Conservation (phyloP, 2,888 invertebrate genomes). For the Mylabris sibirica region DNA sequence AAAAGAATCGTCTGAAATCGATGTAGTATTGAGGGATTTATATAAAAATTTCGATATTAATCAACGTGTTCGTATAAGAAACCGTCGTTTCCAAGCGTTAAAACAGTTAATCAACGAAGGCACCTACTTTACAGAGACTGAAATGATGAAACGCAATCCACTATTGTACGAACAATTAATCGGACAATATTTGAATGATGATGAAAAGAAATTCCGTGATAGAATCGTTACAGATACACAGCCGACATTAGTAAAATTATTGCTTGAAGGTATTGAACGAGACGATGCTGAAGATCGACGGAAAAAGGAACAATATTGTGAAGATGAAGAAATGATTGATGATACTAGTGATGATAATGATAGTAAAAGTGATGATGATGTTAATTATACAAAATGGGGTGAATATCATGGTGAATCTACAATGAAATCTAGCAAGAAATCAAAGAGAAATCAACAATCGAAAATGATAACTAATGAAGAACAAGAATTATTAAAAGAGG, state of each 20-base stretch:
- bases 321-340: conserved; percentile 63
- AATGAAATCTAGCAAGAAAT: conserved; percentile 30
- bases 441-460: conserved; percentile 34
- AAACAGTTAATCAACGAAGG: conserved; percentile 73
- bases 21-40: conserved; percentile 71
- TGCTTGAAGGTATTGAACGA: conserved; percentile 82
- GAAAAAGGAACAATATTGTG: conserved; percentile 69
- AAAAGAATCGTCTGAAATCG: conserved; percentile 66
- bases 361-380: conserved; percentile 41
- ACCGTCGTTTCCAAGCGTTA: conserved; percentile 84
- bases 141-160: conserved; percentile 94
- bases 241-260: conserved; percentile 75
- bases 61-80: conserved; percentile 68
- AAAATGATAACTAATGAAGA: conserved; percentile 66
- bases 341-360: conserved; percentile 52
- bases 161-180: conserved; percentile 88
- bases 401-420: conserved; percentile 56
- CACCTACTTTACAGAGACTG: conserved; percentile 87
- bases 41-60: conserved; percentile 62
- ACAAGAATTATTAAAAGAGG: conserved; percentile 73
- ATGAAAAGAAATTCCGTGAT: conserved; percentile 74
- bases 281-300: conserved; percentile 71
- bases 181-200: conserved; percentile 82
- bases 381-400: conserved; percentile 46
- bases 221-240: conserved; percentile 66